A percentile compares a stretch with the other conserved stretches of the same genome.
These are phyloP conservation scores for Turritopsis rubra DNA, from an alignment of 30 jellyfish, hydroid and myxozoan genomes.

Conservation along the genomic window DNA sequence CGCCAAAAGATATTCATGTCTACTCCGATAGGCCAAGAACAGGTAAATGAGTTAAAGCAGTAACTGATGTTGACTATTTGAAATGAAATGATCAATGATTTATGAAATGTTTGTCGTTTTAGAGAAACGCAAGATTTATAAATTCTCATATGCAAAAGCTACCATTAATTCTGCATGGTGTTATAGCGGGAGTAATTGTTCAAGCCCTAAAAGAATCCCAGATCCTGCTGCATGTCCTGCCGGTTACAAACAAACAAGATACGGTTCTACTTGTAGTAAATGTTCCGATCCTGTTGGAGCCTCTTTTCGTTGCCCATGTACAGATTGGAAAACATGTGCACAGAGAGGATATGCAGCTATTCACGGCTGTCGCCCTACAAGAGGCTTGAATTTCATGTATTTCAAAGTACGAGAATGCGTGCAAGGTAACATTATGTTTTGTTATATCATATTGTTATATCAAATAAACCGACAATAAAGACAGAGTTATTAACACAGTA, in stretches of 20 bases:
- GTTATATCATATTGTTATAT: background rate
- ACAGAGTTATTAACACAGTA: too few species aligned
- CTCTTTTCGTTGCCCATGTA: constrained; percentile 43
- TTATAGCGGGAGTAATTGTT: background rate
- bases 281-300: constrained; percentile 68
- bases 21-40: background rate
- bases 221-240: constrained; percentile 68
- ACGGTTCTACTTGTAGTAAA: constrained; percentile 40
- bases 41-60: background rate
- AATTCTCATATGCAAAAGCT: background rate
- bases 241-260: constrained; percentile 54
- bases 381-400: constrained; percentile 45
- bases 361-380: constrained; percentile 29
- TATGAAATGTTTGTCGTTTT: background rate
- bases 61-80: background rate
- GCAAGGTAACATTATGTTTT: constrained; percentile 38
- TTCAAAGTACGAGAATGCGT: constrained; percentile 74
- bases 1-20: constrained; percentile 8
- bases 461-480: too few species aligned
- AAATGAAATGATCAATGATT: background rate
- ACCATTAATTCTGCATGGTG: background rate
- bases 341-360: constrained; percentile 54
- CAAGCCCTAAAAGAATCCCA: background rate
- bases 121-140: background rate
- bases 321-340: constrained; percentile 83